A percentile compares a stretch with the other conserved stretches of the same genome.
Conservation (phyloP, 2,797 vertebrate species). For the Aeoliscus strigatus region DNA sequence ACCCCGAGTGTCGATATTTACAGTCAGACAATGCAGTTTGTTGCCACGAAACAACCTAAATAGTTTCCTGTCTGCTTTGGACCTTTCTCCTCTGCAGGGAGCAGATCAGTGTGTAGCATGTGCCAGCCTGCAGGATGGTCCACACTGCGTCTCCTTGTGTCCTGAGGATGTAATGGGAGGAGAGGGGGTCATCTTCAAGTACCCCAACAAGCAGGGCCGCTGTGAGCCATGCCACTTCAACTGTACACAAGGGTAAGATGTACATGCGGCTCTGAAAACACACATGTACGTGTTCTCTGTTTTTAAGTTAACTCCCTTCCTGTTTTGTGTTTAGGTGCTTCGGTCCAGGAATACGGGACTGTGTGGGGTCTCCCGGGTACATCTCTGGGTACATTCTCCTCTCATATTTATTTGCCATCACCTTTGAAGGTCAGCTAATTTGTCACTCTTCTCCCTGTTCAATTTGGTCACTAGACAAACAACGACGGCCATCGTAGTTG, state of each 20-base stretch:
- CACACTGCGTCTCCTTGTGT: conserved; percentile 87
- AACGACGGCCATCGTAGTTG: conserved; percentile 74
- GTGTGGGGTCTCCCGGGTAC: conserved; percentile 14
- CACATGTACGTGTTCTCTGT: neutral
- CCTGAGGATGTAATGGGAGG: conserved; percentile 85
- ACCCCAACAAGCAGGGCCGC: conserved; percentile 69
- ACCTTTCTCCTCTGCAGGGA: conserved; percentile 66
- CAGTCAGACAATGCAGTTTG: neutral
- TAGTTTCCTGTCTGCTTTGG: neutral
- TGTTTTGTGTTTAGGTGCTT: conserved; percentile 49
- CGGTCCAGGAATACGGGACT: conserved; percentile 50
- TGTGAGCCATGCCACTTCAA: conserved; percentile 88
- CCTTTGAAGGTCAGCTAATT: conserved; percentile 1
- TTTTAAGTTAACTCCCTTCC: conserved; percentile 2
- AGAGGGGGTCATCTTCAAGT: conserved; percentile 89
- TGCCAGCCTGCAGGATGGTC: conserved; percentile 81
- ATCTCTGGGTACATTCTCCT: conserved; percentile 40
- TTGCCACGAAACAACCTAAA: neutral
- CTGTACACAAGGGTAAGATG: conserved; percentile 85
- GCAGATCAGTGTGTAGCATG: conserved; percentile 84
- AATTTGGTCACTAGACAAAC: conserved; percentile 58
- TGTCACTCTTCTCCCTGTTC: neutral
- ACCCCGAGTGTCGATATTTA: conserved; percentile 19
- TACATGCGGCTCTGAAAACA: neutral
- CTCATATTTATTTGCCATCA: conserved; percentile 1